Base-by-base conservation (phyloP, 2,888 invertebrate species). In the Ditula angustiorana region DNA sequence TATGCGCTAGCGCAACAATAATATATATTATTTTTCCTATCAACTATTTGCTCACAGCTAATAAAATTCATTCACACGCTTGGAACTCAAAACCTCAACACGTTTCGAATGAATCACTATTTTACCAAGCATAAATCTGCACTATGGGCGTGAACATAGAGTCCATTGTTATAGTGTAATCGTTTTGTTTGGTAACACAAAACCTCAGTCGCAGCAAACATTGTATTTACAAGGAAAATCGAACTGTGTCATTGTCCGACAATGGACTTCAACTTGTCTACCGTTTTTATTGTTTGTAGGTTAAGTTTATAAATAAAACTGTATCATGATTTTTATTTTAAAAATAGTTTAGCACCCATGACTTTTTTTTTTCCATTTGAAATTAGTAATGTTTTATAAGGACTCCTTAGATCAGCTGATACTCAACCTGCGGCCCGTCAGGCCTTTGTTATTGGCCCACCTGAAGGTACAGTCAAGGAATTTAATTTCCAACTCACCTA, bases 191-290 rank as follows among this genome's bases (percentile, higher is more conserved):
- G 30, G 13, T n/a, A 60, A 64, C 59, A 66, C 61, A 53, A 65
- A 65, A 67, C 61, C 61, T 61, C 66, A 44, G 50, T 44, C 13
- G 46, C 19, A 13, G 21, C 37, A 24, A 37, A 37, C 21, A 37
- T 7, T 16, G 3, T 33, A 23, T 21, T 23, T 21, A 21, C 23
- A 58, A 23, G 52, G 47, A 56, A 53, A 62, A 62, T 35, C 37
- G 21, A 62, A 46, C 13, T 47, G 30, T 73, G 69, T 70, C 65
- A 67, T 59, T 56, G 44, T 16, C 37, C 56, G 62, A 23, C 63
- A 63, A 52, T 58, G 63, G 57, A 58, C 57, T 63, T 57, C 50
- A 58, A 52, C 50, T 57, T 26, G 19, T 26, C 46, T 61, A 35
- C 28, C 35, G 61, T 5, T 50, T 37, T 49, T 59, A 35, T 24